A percentile compares a stretch with the other conserved stretches of the same genome.
Conservation (phyloP, 2,113 vertebrate genomes). For the Vireo altiloquus region DNA sequence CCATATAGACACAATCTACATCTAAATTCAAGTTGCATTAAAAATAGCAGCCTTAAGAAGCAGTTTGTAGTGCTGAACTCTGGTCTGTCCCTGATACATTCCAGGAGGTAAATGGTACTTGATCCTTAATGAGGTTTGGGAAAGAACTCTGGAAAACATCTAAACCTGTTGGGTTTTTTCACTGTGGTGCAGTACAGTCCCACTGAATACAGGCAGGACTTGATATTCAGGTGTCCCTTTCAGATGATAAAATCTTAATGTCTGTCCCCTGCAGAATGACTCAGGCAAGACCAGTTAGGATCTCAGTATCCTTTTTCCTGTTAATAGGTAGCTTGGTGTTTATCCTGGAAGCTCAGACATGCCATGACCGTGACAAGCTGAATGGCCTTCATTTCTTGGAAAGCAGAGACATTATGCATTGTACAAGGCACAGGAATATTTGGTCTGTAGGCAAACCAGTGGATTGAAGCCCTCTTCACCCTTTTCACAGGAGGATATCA, state of each 20-base stretch:
- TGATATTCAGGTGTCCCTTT: background rate
- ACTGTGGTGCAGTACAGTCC: background rate
- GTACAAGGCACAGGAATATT: background rate
- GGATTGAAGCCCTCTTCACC: background rate
- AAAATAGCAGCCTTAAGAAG: background rate
- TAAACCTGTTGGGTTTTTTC: background rate
- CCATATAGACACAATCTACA: background rate
- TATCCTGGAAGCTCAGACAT: background rate
- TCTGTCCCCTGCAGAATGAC: background rate
- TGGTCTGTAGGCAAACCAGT: background rate
- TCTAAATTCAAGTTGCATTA: background rate
- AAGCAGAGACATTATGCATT: background rate
- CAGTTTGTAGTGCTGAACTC: background rate
- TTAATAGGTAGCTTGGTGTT: background rate
- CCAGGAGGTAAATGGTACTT: background rate
- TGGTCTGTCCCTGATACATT: background rate
- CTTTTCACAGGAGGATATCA: background rate
- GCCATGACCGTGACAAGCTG: background rate
- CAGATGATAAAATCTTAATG: background rate
- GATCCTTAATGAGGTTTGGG: background rate
- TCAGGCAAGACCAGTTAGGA: background rate
- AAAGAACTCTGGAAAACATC: background rate
- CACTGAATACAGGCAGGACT: background rate
- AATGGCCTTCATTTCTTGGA: background rate
- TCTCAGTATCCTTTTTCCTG: background rate